phyloP scores from a whole-genome alignment of 2,113 vertebrate species.

The Etia nguti region DNA sequence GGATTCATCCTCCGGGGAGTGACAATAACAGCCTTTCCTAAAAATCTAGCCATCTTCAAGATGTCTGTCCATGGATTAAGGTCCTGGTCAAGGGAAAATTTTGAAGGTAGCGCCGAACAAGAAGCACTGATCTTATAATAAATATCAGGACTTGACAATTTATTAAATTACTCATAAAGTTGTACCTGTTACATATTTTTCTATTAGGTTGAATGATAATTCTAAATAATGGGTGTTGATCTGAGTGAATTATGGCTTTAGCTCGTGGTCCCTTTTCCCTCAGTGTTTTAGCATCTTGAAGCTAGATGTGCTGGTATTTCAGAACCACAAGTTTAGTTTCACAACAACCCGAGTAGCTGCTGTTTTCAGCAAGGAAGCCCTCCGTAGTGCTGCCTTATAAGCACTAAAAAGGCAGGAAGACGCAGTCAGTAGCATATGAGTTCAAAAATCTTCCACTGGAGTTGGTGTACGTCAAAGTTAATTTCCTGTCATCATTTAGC shows the following conservation, averaged over 20 bases:
- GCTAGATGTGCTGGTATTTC: background rate
- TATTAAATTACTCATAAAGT: background rate
- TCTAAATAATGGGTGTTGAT: too few relatives aligned
- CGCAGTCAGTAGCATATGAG: accelerated
- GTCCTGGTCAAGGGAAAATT: background rate
- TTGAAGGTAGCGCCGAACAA: background rate
- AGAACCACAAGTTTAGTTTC: background rate
- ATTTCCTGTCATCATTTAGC: background rate
- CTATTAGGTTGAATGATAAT: background rate
- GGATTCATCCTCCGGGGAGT: background rate
- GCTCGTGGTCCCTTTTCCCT: background rate
- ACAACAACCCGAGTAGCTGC: background rate
- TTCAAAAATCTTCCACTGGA: background rate
- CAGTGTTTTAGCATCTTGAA: background rate
- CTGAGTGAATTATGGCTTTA: background rate
- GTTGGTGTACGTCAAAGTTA: background rate
- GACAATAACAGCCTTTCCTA: background rate
- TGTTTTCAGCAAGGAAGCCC: background rate
- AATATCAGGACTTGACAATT: background rate
- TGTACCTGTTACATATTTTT: background rate
- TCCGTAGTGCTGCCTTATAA: background rate
- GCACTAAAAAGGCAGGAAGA: background rate
- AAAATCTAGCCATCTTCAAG: background rate
- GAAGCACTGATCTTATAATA: background rate
- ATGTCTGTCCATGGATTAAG: background rate